Conservation (phyloP, 2,888 invertebrate species). For the Morpho deidamia region DNA sequence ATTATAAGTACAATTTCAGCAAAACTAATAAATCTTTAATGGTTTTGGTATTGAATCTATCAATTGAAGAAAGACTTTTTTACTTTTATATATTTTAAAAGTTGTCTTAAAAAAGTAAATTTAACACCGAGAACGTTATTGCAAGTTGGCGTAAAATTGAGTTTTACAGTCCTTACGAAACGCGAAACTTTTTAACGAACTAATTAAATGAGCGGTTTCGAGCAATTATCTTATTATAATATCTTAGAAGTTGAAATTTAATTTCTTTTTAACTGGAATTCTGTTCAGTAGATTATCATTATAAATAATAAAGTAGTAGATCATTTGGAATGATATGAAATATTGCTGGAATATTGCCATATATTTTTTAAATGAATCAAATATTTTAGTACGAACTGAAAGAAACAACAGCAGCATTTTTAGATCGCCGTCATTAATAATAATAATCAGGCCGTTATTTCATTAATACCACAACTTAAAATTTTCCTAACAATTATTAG, state of each 20-base stretch:
- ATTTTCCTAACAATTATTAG: too few relatives aligned
- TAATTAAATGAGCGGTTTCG: conserved; percentile 9
- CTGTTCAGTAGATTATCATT: not conserved
- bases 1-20: too few relatives aligned
- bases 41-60: not conserved
- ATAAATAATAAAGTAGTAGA: too few relatives aligned
- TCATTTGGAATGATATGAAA: too few relatives aligned
- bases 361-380: too few relatives aligned
- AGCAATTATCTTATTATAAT: conserved; percentile 4
- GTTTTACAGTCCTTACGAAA: conserved; percentile 4
- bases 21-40: not conserved
- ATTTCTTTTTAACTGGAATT: conserved; percentile 1
- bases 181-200: conserved; percentile 6
- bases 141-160: conserved; percentile 4
- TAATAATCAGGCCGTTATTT: too few relatives aligned
- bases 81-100: not conserved
- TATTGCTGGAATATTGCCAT: too few relatives aligned
- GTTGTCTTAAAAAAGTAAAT: not conserved
- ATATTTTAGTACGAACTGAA: too few relatives aligned
- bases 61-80: not conserved
- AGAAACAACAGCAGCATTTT: too few relatives aligned
- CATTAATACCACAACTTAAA: too few relatives aligned
- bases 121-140: not conserved
- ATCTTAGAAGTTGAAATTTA: conserved; percentile 1
- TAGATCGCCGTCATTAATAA: too few relatives aligned